Evolutionary conservation across 1,140 invertebrate genomes (phyloP), one percentile per base, ranked within the genome.

Genomic region (Mactra quadrangularis): DNA sequence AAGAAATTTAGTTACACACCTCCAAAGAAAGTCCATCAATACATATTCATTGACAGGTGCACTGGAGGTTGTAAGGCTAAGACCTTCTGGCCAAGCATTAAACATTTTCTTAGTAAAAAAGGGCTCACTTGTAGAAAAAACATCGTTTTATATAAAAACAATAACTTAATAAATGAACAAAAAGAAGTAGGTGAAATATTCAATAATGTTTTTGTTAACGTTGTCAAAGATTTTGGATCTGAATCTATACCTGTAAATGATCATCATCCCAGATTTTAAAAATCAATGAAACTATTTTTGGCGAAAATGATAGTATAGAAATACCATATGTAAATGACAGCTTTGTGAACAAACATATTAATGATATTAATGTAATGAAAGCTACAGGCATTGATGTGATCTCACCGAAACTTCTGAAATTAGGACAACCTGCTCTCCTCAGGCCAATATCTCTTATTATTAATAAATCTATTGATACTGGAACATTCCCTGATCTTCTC

Each of bases 81-180:
- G 55, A 60, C 79, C 41, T 86, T 82, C n/a, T 85, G 82, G 74
- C 77, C 83, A 17, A 85, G 74, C 9, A 71, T 84, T n/a, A 86
- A 84, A 76, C 77, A n/a, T n/a, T 77, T 72, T 77, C 33, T 85
- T 22, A 74, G 74, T 78, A 78, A 84, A 59, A 85, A 66, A 75
- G 85, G 82, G 33, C 31, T 35, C 50, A 57, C 41, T 59, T 31
- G 45, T 57, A 41, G 72, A 45, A 77, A 66, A 15, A 41, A 72
- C 29, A 82, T 62, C 35, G 33, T 71, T 31, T 31, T 86, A 64
- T 59, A 33, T 27, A 62, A 82, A 68, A 76, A 82, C 1, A 38
- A 78, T 70, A 33, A 45, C 3, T 47, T 86, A 17, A 53, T 78
- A n/a, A 70, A 50, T 68, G 45, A 79, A n/a, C 75, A 62, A 70